Evolutionary conservation across 2,888 invertebrate genomes (phyloP), one percentile per base, ranked within the genome.

Genomic region (Nymphalis urticae): DNA sequence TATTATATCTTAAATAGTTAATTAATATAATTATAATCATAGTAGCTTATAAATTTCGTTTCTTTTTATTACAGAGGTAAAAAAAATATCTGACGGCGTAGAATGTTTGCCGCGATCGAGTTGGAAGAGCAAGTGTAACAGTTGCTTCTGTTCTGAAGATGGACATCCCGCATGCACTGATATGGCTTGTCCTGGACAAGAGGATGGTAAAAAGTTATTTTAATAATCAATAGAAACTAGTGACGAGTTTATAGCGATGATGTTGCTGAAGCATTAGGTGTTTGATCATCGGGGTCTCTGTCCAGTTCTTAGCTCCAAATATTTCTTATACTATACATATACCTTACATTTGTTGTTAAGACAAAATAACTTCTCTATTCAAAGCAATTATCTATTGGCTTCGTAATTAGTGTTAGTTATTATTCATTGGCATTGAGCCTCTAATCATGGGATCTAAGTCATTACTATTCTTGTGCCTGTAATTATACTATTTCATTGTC

Each of bases 51-150:
- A 13, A 42, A 42, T 42, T 42, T 13, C 4, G 3, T 13, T n/a
- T 13, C 0, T 42, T 42, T 42, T 42, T 17, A 17, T 62, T 62
- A 8, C n/a, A 62, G 58, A 1, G 21, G 21, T 32, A 3, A 19
- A 16, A 3, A 21, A 16, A 9, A 24, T 19, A 19, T 9, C 56
- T 3, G 8, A 0, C 32, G 56, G 82, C 51, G 73, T 71, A 0
- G 84, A 87, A 68, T 89, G 89, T 62, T 72, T 16, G 76, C 82
- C 0, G 85, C 86, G 16, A 85, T 79, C 42, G 82, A 84, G 71
- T 27, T 89, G 89, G 89, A 79, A 82, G 58, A 87, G 86, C 75
- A 83, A 84, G 71, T 89, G 89, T 59, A 84, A 88, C 62, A 70
- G 64, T 50, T 89, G 89, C 67, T 79, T 77, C 17, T 89, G 89